These are phyloP conservation scores for Anser cygnoides DNA, from an alignment of 2,113 vertebrate genomes.

Conservation along the genomic window DNA sequence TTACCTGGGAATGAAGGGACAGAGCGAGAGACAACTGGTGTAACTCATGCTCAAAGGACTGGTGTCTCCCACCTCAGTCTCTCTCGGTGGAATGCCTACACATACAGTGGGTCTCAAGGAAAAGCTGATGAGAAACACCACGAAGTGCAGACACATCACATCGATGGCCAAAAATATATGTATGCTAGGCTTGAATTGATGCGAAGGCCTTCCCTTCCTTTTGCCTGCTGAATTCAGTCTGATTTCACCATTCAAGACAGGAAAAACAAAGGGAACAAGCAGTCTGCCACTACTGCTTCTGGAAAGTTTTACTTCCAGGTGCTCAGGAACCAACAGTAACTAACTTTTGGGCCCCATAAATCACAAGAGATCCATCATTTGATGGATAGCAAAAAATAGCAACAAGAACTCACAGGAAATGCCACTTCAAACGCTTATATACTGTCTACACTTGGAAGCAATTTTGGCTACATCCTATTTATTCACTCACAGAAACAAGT, in stretches of 20 bases:
- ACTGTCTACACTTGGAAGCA: not conserved
- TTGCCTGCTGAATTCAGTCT: not conserved
- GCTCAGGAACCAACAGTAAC: not conserved
- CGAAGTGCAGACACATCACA: not conserved
- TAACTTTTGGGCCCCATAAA: not conserved
- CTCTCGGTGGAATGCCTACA: not conserved
- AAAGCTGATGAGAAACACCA: not conserved
- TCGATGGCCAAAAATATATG: not conserved
- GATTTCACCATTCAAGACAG: not conserved
- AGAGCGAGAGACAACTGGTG: not conserved
- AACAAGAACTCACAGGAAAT: not conserved
- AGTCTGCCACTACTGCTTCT: not conserved
- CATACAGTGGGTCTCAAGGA: not conserved
- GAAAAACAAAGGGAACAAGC: not conserved
- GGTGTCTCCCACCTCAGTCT: not conserved
- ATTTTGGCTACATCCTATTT: not conserved
- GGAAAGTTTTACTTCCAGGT: not conserved
- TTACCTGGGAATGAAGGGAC: not conserved
- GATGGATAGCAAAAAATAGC: not conserved
- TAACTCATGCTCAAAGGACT: not conserved
- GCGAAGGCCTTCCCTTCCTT: not conserved
- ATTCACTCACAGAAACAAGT: not conserved
- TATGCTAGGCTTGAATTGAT: not conserved
- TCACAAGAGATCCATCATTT: fast-evolving
- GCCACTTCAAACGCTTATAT: not conserved